A percentile compares a stretch with the other conserved stretches of the same genome.
These are phyloP conservation scores for Nyctibius bracteatus DNA, from an alignment of 2,113 vertebrate species.

Conservation along the genomic window DNA sequence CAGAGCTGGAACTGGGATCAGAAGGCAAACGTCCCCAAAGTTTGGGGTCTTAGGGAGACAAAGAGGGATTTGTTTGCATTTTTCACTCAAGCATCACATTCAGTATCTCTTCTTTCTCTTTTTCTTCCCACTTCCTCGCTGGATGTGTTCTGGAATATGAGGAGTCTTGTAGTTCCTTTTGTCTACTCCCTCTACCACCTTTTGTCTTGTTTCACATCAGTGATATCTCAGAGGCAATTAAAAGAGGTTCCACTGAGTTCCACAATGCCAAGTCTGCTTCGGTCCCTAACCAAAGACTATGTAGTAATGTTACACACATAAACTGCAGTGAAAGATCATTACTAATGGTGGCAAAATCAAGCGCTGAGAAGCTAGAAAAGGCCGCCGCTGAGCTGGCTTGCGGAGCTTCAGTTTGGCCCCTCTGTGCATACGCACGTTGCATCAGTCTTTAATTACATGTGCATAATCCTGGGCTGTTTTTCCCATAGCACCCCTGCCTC, in stretches of 20 bases:
- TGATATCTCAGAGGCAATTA: background rate
- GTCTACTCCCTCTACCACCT: background rate
- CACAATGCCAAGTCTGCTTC: background rate
- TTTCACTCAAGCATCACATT: background rate
- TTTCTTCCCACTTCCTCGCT: background rate
- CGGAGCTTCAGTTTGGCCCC: background rate
- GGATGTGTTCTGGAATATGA: background rate
- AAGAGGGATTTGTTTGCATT: background rate
- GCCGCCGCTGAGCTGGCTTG: background rate
- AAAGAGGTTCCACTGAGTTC: background rate
- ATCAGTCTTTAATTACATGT: slow-evolving; percentile 4
- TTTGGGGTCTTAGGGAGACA: background rate
- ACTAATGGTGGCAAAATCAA: background rate
- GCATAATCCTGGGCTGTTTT: background rate
- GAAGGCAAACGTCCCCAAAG: background rate
- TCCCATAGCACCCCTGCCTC: background rate
- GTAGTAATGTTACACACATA: background rate
- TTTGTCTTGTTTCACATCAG: background rate
- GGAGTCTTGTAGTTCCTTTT: background rate
- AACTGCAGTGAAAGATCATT: background rate
- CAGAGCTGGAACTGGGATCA: slow-evolving; percentile 32
- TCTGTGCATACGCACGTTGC: background rate
- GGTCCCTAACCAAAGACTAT: background rate
- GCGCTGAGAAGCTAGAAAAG: background rate
- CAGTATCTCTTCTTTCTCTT: background rate